Conservation (phyloP, 2,797 vertebrate genomes). For the Brachymystax lenok region DNA sequence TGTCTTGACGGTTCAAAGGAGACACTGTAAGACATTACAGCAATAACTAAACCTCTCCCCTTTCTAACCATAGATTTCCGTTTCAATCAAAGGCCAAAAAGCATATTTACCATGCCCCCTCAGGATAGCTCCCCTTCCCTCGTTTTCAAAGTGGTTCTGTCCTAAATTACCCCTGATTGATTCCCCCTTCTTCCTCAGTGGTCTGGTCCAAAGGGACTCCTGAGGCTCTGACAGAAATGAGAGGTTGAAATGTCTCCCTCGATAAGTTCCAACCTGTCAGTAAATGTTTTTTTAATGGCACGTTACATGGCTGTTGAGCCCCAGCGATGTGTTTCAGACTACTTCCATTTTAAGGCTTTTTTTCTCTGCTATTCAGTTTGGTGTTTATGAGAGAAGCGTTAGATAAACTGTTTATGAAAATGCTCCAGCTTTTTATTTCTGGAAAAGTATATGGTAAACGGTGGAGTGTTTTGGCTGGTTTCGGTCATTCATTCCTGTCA, state of each 20-base stretch:
- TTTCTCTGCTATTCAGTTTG: constrained; percentile 2
- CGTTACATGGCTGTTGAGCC: constrained; percentile 40
- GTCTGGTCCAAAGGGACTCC: constrained; percentile 23
- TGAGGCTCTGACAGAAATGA: constrained; percentile 57
- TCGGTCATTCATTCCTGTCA: constrained; percentile 56
- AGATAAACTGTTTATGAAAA: constrained; percentile 61
- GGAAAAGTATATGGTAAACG: constrained; percentile 57
- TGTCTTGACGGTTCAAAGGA: constrained; percentile 16
- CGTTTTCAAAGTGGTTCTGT: constrained; percentile 13
- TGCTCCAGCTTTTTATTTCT: constrained; percentile 42
- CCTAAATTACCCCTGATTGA: background rate
- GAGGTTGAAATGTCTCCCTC: constrained; percentile 43
- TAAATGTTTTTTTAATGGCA: constrained; percentile 54
- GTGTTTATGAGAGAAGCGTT: constrained; percentile 55
- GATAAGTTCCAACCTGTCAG: constrained; percentile 51
- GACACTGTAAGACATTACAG: background rate
- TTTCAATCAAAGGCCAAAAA: background rate
- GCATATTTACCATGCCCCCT: background rate
- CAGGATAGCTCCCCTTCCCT: background rate
- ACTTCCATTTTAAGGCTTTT: constrained; percentile 47
- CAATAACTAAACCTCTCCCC: constrained; percentile 2
- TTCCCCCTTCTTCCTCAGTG: constrained; percentile 11
- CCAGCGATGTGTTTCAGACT: constrained; percentile 22
- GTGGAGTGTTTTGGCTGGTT: constrained; percentile 40
- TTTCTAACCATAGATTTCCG: background rate